Conservation (phyloP, 2,113 vertebrate species). For the Gambusia holbrooki region DNA sequence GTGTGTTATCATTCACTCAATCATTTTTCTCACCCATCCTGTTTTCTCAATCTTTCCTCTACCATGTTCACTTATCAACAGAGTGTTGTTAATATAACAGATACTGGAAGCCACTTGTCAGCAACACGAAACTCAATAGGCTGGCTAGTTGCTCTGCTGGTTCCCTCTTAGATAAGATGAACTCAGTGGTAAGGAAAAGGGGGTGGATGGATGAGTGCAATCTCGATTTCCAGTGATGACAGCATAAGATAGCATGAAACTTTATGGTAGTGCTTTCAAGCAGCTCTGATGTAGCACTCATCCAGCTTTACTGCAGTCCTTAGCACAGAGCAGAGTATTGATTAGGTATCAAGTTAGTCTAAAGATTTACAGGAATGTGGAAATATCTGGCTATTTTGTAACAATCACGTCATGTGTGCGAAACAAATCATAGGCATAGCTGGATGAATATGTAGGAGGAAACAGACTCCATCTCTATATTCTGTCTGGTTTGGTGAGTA, state of each 20-base stretch:
- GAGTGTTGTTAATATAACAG: slow-evolving; percentile 5
- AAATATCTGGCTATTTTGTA: slow-evolving; percentile 30
- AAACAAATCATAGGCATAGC: slow-evolving; percentile 27
- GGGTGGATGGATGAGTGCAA: slow-evolving; percentile 22
- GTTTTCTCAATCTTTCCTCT: background rate
- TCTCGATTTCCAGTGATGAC: slow-evolving; percentile 62
- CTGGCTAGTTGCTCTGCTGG: slow-evolving; percentile 15
- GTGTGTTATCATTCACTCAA: background rate
- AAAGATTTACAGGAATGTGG: slow-evolving; percentile 1
- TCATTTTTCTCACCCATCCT: slow-evolving; percentile 2
- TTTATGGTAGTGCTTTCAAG: slow-evolving; percentile 15
- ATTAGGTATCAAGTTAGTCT: slow-evolving; percentile 1
- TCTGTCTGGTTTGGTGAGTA: slow-evolving; percentile 61
- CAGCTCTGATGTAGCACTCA: slow-evolving; percentile 8
- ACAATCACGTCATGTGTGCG: slow-evolving; percentile 25
- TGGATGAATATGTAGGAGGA: slow-evolving; percentile 47
- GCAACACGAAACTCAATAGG: slow-evolving; percentile 23
- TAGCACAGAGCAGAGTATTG: background rate
- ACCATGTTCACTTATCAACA: slow-evolving; percentile 4
- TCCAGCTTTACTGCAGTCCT: slow-evolving; percentile 7
- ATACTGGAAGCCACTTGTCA: slow-evolving; percentile 48
- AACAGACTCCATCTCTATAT: slow-evolving; percentile 30
- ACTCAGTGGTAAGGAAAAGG: slow-evolving; percentile 3
- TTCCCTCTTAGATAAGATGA: slow-evolving; percentile 48
- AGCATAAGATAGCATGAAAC: slow-evolving; percentile 52